Evolutionary conservation across 2,113 vertebrate species (phyloP).

Genomic region (Muscicapa adusta): DNA sequence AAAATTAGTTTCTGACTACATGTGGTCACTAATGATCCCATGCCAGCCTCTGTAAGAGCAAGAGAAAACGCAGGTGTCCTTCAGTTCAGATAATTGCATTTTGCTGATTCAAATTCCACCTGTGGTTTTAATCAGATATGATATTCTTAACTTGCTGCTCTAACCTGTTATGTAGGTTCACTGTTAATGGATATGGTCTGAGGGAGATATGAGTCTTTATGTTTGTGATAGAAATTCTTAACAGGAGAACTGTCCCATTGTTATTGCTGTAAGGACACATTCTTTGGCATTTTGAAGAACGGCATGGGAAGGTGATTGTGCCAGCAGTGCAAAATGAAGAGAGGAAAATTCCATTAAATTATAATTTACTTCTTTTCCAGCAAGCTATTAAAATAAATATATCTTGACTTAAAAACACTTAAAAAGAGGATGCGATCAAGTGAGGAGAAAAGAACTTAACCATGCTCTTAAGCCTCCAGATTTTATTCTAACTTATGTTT

Average conservation of each 20-base stretch:
- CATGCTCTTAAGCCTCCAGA: not conserved
- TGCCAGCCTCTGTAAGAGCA: not conserved
- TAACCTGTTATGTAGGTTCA: not conserved
- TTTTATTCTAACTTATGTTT: not conserved
- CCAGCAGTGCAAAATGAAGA: not conserved
- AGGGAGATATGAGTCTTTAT: not conserved
- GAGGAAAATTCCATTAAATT: not conserved
- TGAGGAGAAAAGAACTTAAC: not conserved
- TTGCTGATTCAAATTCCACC: not conserved
- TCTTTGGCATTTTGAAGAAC: not conserved
- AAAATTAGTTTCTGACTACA: conserved; percentile 26
- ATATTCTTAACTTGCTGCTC: not conserved
- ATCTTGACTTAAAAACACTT: not conserved
- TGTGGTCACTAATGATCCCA: conserved; percentile 1
- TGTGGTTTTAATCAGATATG: not conserved
- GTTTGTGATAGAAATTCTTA: not conserved
- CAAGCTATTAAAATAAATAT: not conserved
- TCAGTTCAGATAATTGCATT: not conserved
- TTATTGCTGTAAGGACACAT: not conserved
- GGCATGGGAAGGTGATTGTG: not conserved
- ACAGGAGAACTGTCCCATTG: not conserved
- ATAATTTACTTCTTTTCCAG: not conserved
- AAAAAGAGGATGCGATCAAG: not conserved
- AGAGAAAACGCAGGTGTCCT: not conserved
- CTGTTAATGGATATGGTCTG: not conserved